phyloP scores from a whole-genome alignment of 1,140 invertebrate genomes.

The Drosophila busckii region DNA sequence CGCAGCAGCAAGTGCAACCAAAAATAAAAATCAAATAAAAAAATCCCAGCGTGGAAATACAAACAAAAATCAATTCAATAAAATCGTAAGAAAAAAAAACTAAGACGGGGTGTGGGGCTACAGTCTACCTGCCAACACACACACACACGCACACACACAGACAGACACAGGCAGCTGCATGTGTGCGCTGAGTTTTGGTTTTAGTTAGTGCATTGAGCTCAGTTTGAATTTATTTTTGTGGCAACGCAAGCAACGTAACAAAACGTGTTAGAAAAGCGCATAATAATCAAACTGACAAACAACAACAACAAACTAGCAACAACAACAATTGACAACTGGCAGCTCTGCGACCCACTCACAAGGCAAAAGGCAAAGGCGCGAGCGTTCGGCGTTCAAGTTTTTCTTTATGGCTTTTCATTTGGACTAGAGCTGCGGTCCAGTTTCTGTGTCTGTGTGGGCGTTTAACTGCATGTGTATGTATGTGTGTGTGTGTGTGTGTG shows the following conservation, averaged over 20 bases:
- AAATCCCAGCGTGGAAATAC: constrained; percentile 40
- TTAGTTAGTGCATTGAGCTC: constrained; percentile 45
- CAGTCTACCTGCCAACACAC: no score
- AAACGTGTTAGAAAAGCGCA: constrained; percentile 63
- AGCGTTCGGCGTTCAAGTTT: constrained; percentile 14
- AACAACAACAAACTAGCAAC: constrained; percentile 1
- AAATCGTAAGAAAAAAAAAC: no score
- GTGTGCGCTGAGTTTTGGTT: no score
- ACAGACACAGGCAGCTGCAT: no score
- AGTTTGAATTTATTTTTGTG: no score
- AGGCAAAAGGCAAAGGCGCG: no score
- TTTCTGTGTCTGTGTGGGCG: not conserved
- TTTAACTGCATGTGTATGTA: not conserved
- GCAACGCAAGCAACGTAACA: constrained; percentile 44
- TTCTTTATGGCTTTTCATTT: constrained; percentile 39
- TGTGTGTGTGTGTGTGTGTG: constrained; percentile 10
- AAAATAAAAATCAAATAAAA: constrained; percentile 1
- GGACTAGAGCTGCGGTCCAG: not conserved
- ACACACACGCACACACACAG: no score
- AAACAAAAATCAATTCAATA: constrained; percentile 59
- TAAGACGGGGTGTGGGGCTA: no score
- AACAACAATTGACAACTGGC: constrained; percentile 9
- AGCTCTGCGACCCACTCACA: constrained; percentile 26
- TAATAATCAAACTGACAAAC: constrained; percentile 45
- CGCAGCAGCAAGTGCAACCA: constrained; percentile 48